Base-by-base conservation (phyloP, 2,888 invertebrate genomes). In the Cosmorhoe ocellata region DNA sequence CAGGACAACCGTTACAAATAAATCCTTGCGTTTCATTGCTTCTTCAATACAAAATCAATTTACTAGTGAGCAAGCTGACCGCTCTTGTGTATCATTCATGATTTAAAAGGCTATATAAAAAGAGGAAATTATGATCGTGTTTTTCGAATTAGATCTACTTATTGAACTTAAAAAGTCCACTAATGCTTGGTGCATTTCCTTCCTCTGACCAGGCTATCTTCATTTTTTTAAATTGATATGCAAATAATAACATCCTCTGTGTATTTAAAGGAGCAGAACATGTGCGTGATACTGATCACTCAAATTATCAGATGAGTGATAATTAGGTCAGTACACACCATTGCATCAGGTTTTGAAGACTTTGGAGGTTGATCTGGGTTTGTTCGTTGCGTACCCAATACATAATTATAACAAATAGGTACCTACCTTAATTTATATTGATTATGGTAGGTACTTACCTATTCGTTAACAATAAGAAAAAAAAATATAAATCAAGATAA, bases 61-160 rank as follows among this genome's bases (percentile, higher is more conserved):
- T 37, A n/a, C 8, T 14, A 31, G 5, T 10, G 2, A 18, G 4
- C 3, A 41, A 46, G 10, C 10, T 36, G 18, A 12, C 11, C 34
- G 34, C 36, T 27, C 8, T 26, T 52, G 28, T 37, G 41, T n/a
- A 27, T 24, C 18, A 26, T n/a, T 26, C 48, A 33, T 53, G 54
- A 37, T 14, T 22, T 44, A 50, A 46, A 44, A 40, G 34, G 34
- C 24, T 30, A 52, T 53, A 59, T 62, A 68, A 68, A 63, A 22
- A 8, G 64, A 61, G 65, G 52, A 61, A 64, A 58, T 59, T 63
- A 69, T 43, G 37, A 43, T 53, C 65, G 59, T 72, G 72, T 63
- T 64, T 61, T 59, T 65, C 60, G 49, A 57, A 56, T 61, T 44
- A 59, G 45, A 55, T 56, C 52, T 18, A 10, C 1, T 1, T 60